Evolutionary conservation across 2,888 invertebrate species (phyloP), one percentile per base, ranked within the genome.

Genomic region (Chloroclystis v-ata): DNA sequence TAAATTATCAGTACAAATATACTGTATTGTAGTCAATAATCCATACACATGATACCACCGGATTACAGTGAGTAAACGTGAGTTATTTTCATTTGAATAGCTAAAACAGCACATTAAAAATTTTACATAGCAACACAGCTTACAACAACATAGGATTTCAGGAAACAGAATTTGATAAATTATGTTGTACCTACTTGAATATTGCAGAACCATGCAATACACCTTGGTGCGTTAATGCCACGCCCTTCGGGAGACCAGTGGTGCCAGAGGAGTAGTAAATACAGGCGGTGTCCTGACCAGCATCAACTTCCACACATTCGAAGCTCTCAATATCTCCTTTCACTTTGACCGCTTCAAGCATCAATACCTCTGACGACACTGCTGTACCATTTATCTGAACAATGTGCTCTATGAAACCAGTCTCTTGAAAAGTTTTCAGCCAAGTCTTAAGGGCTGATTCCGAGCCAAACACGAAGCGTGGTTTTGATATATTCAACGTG

Each of bases 171-270:
- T n/a, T n/a, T n/a, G n/a, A n/a, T n/a, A n/a, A n/a, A n/a, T n/a
- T 6, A 8, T 26, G 9, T 6, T 4, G 9, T 26, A 26, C 26
- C 8, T 49, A 56, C 57, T 56, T 54, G 29, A 50, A 54, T 16
- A 35, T 45, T 10, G 43, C 35, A 29, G 52, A 54, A 5, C 8
- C 90, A 87, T 46, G 67, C 6, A 76, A 47, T 0, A 60, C 43
- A 33, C 75, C 75, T 1, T 69, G 42, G 62, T 93, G 93, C 0
- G 91, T 90, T 28, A 94, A 69, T 89, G 90, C 89, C 0, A 93
- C 93, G 9, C 93, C 93, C 75, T 94, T 94, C 0, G 94, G 93
- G 16, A 93, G 77, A 0, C 94, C 94, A 0, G 94, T 94, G 0
- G 95, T 95, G 0, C 95, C 87, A 50, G 90, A 90, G 1, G 90